Percentiles rank a stretch among this genome's conserved stretches.
Evolutionary conservation across 2,797 vertebrate genomes (phyloP).

Genomic region (Glossophaga mutica): DNA sequence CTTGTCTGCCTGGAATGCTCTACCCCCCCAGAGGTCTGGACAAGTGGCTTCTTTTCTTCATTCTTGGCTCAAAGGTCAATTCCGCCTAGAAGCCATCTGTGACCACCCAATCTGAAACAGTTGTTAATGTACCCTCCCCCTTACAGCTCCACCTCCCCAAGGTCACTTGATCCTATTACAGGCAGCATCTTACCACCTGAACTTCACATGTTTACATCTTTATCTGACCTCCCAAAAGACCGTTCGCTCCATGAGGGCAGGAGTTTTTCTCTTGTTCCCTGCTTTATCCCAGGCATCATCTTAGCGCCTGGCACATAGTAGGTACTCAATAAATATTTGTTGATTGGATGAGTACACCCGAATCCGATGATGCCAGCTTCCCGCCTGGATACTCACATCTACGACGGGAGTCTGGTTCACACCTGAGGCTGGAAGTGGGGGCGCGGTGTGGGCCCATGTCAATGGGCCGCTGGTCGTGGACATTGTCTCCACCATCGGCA

Average conservation of each 20-base stretch:
- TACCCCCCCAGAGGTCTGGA: neutral
- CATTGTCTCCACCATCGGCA: neutral
- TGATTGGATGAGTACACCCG: neutral
- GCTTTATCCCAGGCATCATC: neutral
- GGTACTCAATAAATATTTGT: neutral
- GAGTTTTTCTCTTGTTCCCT: neutral
- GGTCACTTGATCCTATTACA: neutral
- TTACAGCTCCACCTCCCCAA: neutral
- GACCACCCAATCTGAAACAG: neutral
- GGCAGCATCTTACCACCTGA: neutral
- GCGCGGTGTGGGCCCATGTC: neutral
- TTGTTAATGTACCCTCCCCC: too few species aligned
- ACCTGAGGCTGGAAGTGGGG: neutral
- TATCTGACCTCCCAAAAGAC: neutral
- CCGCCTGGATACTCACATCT: conserved; percentile 48
- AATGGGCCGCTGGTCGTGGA: neutral
- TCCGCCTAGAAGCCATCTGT: neutral
- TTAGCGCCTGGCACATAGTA: neutral
- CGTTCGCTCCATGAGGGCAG: neutral
- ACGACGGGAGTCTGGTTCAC: neutral
- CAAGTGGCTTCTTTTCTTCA: neutral
- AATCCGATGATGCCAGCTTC: neutral
- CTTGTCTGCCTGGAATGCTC: neutral
- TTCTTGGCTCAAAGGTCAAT: neutral
- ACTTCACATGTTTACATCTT: neutral